Base-by-base conservation (phyloP, 2,113 vertebrate genomes). In the Paramisgurnus dabryanus region DNA sequence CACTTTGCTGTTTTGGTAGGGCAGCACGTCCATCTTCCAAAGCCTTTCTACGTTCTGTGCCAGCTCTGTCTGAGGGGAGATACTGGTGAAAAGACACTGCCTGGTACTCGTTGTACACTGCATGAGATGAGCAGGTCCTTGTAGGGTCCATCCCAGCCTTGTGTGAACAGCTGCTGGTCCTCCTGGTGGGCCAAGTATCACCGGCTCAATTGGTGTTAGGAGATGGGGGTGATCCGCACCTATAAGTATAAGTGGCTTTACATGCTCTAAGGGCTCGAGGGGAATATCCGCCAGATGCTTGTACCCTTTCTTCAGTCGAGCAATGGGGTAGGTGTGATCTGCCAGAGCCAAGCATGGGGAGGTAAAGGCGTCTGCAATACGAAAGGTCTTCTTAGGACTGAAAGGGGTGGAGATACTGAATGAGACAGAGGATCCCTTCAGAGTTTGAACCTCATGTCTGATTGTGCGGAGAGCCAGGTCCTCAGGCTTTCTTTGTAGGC, bases 21-120 rank as follows among this genome's bases (percentile, higher is more conserved):
- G 12, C 39, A 66, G 15, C 1, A 41, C 4, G 1, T 66, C 64
- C 64, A 41, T 41, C 15, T 41, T 65, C 63, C 13, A 65, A 4
- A 65, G 64, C 64, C 8, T 41, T 7, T 41, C 34, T 3, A 66
- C 64, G 3, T 66, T 41, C 13, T 41, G 34, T 7, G 17, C 17
- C 64, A 40, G 27, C 60, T 65, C 11, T 0, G 39, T 43, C 39
- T 43, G 64, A 3, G 64, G 8, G 1, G 64, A 43, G 40, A 67
- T 3, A 43, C 64, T 43, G 5, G 64, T 67, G 64, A 67, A 43
- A 40, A 67, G 40, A 66, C 64, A 66, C 39, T 43, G 64, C 64
- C 9, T 12, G 13, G 15, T n/a, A 7, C 15, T 41, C 7, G 1
- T 6, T 3, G 39, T 7, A 39, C 39, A 66, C 39, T 66, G 13